phyloP scores from a whole-genome alignment of 2,888 invertebrate genomes.

The Acronicta leporina region DNA sequence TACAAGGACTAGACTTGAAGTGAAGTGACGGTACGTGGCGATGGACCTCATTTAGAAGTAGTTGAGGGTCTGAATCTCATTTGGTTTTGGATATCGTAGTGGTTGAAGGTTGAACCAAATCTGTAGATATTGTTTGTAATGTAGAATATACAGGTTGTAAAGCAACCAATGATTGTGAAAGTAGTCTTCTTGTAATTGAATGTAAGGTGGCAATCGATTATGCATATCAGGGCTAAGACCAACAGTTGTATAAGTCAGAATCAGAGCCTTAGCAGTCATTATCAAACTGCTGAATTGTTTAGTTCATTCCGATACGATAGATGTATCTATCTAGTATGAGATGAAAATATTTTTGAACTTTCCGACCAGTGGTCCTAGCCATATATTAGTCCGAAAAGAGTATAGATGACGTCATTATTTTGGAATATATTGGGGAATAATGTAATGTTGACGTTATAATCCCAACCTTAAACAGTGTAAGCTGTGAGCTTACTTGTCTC shows the following conservation, averaged over 20 bases:
- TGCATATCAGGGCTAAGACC: too few species aligned
- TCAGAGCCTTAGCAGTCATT: too few species aligned
- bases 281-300: too few species aligned
- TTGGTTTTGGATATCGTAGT: constrained; percentile 4
- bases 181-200: neutral
- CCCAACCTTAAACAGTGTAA: constrained; percentile 17
- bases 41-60: constrained; percentile 27
- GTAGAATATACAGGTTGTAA: neutral
- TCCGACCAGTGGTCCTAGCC: too few species aligned
- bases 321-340: too few species aligned
- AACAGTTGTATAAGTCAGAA: too few species aligned
- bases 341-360: too few species aligned
- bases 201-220: neutral
- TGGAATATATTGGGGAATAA: neutral
- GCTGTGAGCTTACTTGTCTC: constrained; percentile 21
- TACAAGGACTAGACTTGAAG: constrained; percentile 47
- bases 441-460: constrained; percentile 4
- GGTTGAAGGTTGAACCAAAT: constrained; percentile 1
- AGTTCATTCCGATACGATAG: too few species aligned
- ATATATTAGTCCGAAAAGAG: neutral
- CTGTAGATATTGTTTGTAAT: neutral
- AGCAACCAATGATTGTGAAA: too few species aligned
- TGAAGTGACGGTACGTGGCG: constrained; percentile 26
- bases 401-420: neutral
- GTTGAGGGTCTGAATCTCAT: constrained; percentile 27